phyloP scores from a whole-genome alignment of 1,140 invertebrate species.

The Helicoverpa zea region DNA sequence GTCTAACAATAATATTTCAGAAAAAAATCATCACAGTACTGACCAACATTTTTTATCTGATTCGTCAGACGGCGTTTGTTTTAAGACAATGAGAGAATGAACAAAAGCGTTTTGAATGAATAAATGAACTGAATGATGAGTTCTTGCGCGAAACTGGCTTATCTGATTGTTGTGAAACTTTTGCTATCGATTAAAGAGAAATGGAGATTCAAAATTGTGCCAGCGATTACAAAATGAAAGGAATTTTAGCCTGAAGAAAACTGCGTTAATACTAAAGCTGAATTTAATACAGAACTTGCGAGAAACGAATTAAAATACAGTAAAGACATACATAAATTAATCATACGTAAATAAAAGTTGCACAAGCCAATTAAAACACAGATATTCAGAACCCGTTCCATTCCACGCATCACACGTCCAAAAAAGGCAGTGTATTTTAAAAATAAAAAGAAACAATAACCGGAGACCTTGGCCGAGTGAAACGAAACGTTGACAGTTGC shows the following conservation, averaged over 20 bases:
- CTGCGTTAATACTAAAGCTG: background rate
- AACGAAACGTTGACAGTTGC: conserved; percentile 39
- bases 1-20: background rate
- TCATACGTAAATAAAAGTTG: background rate
- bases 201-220: too few relatives aligned
- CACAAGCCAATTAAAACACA: conserved; percentile 22
- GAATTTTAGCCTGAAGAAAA: too few relatives aligned
- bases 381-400: conserved; percentile 21
- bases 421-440: conserved; percentile 26
- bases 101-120: conserved; percentile 30
- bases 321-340: background rate
- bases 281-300: background rate
- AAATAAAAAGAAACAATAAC: conserved; percentile 34
- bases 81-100: conserved; percentile 11
- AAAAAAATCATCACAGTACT: background rate
- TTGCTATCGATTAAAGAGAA: conserved; percentile 5
- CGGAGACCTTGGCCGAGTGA: conserved; percentile 38
- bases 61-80: conserved; percentile 13
- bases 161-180: conserved; percentile 14
- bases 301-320: background rate
- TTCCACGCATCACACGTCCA: conserved; percentile 31
- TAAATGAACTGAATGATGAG: conserved; percentile 29
- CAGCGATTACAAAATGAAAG: too few relatives aligned
- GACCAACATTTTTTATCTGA: conserved; percentile 5
- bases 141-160: conserved; percentile 28